Evolutionary conservation across 2,888 invertebrate species (phyloP).

Genomic region (Lasiommata megera): DNA sequence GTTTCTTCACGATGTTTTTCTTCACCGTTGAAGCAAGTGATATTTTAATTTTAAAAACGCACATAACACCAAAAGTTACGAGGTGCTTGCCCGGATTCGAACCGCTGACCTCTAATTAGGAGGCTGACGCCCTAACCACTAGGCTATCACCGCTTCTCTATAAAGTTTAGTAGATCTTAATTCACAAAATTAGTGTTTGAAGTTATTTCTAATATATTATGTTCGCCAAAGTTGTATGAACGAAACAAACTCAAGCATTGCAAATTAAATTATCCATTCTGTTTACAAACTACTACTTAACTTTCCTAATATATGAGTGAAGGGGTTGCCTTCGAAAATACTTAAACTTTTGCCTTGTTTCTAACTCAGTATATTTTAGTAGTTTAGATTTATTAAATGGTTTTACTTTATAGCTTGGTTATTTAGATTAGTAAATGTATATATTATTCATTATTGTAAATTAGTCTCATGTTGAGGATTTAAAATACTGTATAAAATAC

Average conservation of each 20-base stretch:
- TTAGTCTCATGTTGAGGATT: too few species aligned
- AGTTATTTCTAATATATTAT: slow-evolving; percentile 38
- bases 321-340: background rate
- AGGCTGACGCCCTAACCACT: too few species aligned
- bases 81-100: too few species aligned
- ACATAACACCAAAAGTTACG: too few species aligned
- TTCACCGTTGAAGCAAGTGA: too few species aligned
- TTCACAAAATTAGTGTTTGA: background rate
- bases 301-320: slow-evolving; percentile 3
- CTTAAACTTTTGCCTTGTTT: background rate
- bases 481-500: too few species aligned
- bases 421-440: background rate
- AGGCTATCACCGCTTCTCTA: too few species aligned
- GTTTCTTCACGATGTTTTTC: too few species aligned
- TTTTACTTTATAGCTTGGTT: too few species aligned
- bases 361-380: background rate
- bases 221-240: slow-evolving; percentile 17
- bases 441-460: too few species aligned
- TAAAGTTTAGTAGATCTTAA: background rate
- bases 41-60: too few species aligned
- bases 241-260: background rate
- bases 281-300: slow-evolving; percentile 1
- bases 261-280: slow-evolving; percentile 1
- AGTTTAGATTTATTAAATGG: background rate
- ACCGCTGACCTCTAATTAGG: too few species aligned